phyloP scores from a whole-genome alignment of 2,888 invertebrate genomes.

The Drosophila colorata region DNA sequence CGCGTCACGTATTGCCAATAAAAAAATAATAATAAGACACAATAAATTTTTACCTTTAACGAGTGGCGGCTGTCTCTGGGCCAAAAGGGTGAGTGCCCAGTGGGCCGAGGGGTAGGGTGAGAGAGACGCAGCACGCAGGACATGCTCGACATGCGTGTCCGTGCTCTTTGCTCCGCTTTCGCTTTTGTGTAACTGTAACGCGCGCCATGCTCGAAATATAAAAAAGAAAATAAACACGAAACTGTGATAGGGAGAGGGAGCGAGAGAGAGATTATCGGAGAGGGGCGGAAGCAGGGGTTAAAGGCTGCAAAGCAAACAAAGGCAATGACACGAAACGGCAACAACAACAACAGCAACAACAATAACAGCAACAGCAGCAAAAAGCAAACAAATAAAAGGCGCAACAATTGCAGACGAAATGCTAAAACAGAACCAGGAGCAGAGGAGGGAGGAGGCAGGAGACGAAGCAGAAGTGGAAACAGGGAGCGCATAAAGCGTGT shows the following conservation, averaged over 20 bases:
- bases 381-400: conserved; percentile 80
- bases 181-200: conserved; percentile 66
- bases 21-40: conserved; percentile 84
- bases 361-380: conserved; percentile 43
- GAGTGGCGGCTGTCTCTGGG: conserved; percentile 41
- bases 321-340: conserved; percentile 79
- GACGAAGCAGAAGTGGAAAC: background rate
- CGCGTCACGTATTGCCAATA: conserved; percentile 84
- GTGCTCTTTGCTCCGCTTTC: conserved; percentile 52
- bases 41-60: conserved; percentile 83
- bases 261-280: background rate
- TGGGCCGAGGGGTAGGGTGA: conserved; percentile 1
- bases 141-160: conserved; percentile 52
- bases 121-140: background rate
- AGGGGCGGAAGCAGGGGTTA: conserved; percentile 2
- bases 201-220: conserved; percentile 68
- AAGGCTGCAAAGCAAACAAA: conserved; percentile 75
- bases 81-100: conserved; percentile 29
- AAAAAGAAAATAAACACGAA: conserved; percentile 74
- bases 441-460: conserved; percentile 4
- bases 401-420: conserved; percentile 71
- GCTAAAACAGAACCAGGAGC: conserved; percentile 18
- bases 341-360: conserved; percentile 43
- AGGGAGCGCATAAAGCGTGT: background rate
- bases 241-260: conserved; percentile 19